These are phyloP conservation scores for Acropora yongei DNA, from an alignment of 64 coral and sea anemone genomes.

Conservation along the genomic window DNA sequence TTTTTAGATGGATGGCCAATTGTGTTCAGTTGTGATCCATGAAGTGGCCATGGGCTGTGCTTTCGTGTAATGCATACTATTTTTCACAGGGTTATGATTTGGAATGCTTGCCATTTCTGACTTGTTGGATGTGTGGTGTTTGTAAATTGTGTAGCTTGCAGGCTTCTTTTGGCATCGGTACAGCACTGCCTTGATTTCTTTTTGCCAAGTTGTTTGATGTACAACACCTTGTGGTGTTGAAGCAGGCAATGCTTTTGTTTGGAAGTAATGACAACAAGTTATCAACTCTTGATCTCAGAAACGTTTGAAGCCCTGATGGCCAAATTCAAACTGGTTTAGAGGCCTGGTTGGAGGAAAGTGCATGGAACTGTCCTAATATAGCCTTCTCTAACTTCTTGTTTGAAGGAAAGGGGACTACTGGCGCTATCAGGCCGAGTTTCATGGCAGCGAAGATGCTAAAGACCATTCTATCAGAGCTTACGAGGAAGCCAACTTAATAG, in stretches of 20 bases:
- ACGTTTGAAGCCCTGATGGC: background rate
- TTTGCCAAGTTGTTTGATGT: too few species aligned
- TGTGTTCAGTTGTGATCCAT: too few species aligned
- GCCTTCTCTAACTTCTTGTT: slow-evolving; percentile 52
- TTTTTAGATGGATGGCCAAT: too few species aligned
- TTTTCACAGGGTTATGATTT: too few species aligned
- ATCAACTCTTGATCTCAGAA: background rate
- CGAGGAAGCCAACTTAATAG: slow-evolving; percentile 19
- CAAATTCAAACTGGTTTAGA: background rate
- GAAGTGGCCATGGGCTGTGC: too few species aligned
- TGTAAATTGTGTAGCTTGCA: background rate
- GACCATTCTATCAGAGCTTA: slow-evolving; percentile 48
- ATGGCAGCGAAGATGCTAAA: slow-evolving; percentile 38
- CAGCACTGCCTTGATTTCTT: too few species aligned
- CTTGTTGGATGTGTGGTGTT: background rate
- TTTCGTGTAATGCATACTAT: too few species aligned
- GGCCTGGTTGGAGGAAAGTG: background rate
- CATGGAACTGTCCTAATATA: slow-evolving; percentile 30
- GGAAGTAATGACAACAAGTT: background rate
- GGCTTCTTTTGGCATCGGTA: too few species aligned
- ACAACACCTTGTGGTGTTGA: too few species aligned
- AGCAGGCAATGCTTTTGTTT: background rate
- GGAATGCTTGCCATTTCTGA: too few species aligned
- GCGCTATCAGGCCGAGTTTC: slow-evolving; percentile 91
- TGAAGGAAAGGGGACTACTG: slow-evolving; percentile 96